Conservation (phyloP, 2,888 invertebrate species). For the Xylota sylvarum region DNA sequence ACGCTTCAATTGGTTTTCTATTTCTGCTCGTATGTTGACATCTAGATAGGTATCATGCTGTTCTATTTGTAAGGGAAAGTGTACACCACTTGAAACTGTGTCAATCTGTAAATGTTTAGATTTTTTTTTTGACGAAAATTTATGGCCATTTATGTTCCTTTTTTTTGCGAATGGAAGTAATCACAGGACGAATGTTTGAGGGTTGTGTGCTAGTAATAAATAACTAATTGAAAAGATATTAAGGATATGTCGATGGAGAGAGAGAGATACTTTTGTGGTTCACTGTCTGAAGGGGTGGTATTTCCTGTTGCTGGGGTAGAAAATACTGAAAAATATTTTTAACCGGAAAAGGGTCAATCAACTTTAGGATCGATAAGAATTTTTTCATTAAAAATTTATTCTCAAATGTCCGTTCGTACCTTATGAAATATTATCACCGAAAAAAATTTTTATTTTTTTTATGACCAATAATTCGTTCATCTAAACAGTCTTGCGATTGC, state of each 20-base stretch:
- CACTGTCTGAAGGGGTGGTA: constrained; percentile 7
- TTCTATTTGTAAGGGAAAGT: constrained; percentile 33
- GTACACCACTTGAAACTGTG: constrained; percentile 63
- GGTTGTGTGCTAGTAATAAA: constrained; percentile 53
- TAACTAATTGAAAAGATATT: constrained; percentile 71
- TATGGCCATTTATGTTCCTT: constrained; percentile 34
- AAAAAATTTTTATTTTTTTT: neutral
- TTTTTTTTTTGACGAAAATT: constrained; percentile 31
- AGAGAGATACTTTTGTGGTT: constrained; percentile 7
- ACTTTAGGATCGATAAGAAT: constrained; percentile 23
- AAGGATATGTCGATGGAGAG: neutral
- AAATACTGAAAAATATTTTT: constrained; percentile 1
- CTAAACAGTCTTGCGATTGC: too few species aligned
- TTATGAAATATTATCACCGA: neutral
- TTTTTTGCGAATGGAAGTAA: constrained; percentile 20
- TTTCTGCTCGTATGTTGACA: constrained; percentile 35
- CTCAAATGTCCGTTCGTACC: neutral
- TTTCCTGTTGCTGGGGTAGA: constrained; percentile 13
- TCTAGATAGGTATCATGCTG: constrained; percentile 58
- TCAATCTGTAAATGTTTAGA: constrained; percentile 60
- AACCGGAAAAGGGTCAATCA: constrained; percentile 41
- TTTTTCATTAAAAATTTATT: neutral
- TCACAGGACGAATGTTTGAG: constrained; percentile 18
- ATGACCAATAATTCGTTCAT: too few species aligned
- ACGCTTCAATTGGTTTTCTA: constrained; percentile 62